A percentile compares a stretch with the other conserved stretches of the same genome.
Evolutionary conservation across 2,888 invertebrate species (phyloP).

Genomic region (Augochlorella aurata): DNA sequence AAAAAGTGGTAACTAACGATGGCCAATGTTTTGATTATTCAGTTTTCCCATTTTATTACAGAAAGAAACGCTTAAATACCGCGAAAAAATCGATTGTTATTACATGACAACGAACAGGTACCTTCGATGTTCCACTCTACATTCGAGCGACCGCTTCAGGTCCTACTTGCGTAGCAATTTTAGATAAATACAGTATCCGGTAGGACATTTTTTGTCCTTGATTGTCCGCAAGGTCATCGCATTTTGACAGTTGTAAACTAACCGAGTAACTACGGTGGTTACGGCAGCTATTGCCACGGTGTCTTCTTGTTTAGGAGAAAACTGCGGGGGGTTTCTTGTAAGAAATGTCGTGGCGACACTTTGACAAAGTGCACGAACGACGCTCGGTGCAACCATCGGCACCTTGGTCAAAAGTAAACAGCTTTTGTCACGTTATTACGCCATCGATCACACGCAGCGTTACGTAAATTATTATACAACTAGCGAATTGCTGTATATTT

Average conservation of each 20-base stretch:
- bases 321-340: slow-evolving; percentile 20
- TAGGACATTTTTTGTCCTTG: background rate
- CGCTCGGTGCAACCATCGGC: background rate
- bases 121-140: too few species aligned
- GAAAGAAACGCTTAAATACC: too few species aligned
- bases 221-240: background rate
- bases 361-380: slow-evolving; percentile 35
- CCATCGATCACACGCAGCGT: slow-evolving; percentile 32
- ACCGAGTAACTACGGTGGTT: slow-evolving; percentile 48
- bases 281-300: slow-evolving; percentile 14
- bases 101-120: too few species aligned
- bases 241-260: slow-evolving; percentile 40
- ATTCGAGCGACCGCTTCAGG: background rate
- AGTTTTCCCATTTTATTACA: too few species aligned
- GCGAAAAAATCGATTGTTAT: too few species aligned
- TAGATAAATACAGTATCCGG: too few species aligned
- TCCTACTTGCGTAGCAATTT: background rate
- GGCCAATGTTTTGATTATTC: too few species aligned
- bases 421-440: slow-evolving; percentile 41
- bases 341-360: slow-evolving; percentile 31
- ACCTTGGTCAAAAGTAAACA: background rate
- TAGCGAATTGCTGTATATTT: background rate
- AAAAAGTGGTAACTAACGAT: too few species aligned
- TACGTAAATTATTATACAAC: slow-evolving; percentile 16
- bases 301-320: background rate